A percentile compares a stretch with the other conserved stretches of the same genome.
Conservation (phyloP, 2,113 vertebrate genomes). For the Datnioides undecimradiatus region DNA sequence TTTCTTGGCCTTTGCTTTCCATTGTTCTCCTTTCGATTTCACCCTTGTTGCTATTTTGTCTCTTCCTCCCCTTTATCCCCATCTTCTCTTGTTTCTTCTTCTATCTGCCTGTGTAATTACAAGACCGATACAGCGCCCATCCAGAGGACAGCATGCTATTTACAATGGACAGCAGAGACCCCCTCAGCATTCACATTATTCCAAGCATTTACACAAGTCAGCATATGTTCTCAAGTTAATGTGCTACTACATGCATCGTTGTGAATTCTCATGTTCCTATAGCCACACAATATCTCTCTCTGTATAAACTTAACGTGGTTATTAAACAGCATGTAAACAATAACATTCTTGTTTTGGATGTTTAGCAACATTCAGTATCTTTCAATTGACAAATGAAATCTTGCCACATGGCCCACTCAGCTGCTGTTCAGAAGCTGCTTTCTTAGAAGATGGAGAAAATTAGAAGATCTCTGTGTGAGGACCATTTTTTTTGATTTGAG, state of each 20-base stretch:
- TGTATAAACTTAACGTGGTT: neutral
- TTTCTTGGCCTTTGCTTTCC: neutral
- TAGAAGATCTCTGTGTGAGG: too few relatives aligned
- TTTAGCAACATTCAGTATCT: neutral
- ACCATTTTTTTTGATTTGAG: neutral
- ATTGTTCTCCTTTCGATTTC: neutral
- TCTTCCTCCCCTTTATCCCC: neutral
- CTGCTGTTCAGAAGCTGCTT: neutral
- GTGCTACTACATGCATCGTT: neutral
- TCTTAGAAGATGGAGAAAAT: too few relatives aligned
- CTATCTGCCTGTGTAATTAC: conserved; percentile 59
- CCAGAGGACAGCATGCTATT: conserved; percentile 60
- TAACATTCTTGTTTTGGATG: neutral
- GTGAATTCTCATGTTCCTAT: neutral
- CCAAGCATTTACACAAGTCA: too few relatives aligned
- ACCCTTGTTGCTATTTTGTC: conserved; percentile 10
- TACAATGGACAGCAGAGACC: conserved; percentile 20
- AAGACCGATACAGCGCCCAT: conserved; percentile 3
- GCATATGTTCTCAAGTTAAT: neutral
- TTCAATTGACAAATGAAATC: neutral
- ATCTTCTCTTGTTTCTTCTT: neutral
- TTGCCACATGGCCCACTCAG: neutral
- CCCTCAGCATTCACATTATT: conserved; percentile 39
- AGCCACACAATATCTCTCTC: too few relatives aligned
- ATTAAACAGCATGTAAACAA: neutral